Evolutionary conservation across 2,797 vertebrate genomes (phyloP), one percentile per base, ranked within the genome.

Genomic region (Anguilla obscura): DNA sequence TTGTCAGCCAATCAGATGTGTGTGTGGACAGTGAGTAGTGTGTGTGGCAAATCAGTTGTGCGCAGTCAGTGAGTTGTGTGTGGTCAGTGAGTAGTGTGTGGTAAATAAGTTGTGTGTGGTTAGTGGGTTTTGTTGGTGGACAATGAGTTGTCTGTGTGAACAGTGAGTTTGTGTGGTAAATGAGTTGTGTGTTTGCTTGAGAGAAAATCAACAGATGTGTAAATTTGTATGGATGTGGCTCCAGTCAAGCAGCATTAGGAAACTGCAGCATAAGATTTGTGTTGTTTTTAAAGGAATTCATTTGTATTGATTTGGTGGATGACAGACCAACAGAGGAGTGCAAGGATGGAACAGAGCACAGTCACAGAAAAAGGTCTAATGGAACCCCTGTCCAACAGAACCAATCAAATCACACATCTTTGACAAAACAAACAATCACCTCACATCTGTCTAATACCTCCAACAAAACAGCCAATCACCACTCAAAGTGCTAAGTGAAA

Each of bases 291-390:
- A 85, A 85, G 83, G 83, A 85, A 54, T 58, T 60, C 27, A 54
- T 85, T 27, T 27, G 30, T 56, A 18, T 60, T 85, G 83, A 85
- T 85, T 56, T 56, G 50, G 83, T 12, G 16, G 54, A 85, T 60
- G 30, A 85, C 52, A 30, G 54, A 85, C n/a, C 12, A 18, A 30
- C 52, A 56, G 50, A 54, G 30, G 83, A 54, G 16, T 10, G 52
- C 24, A 27, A 56, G 52, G 54, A 85, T n/a, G 83, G n/a, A 30
- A 45, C 50, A 56, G 50, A 54, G 36, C 52, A 56, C 33, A 56
- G 27, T 24, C 82, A 52, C 54, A 80, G 54, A 16, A 56, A 79
- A 87, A 84, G 66, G 86, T 87, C 1, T 82, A 82, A 79, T 79
- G 74, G 36, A 79, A 79, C 74, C 71, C 27, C 71, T 76, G 33